Evolutionary conservation across 2,113 vertebrate genomes (phyloP), one percentile per base, ranked within the genome.

Genomic region (Mystacornis crossleyi): DNA sequence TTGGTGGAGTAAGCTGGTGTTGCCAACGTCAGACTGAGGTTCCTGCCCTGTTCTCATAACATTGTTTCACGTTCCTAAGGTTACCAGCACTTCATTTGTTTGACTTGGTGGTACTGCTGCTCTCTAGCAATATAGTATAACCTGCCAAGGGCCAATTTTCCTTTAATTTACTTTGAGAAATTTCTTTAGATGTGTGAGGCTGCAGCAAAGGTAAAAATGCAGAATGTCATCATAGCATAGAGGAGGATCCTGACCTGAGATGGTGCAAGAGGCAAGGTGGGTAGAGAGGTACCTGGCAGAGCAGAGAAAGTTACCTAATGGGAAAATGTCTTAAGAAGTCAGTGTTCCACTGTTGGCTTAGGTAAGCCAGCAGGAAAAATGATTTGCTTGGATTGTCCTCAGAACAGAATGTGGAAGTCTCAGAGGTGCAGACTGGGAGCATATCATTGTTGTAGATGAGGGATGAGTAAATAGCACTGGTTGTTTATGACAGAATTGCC

Each of bases 61-160:
- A 14, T 5, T 3, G 0, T 66, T 86, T 73, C n/a, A 7, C 28
- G 33, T 55, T 58, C 42, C 61, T 60, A 55, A 43, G 53, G 31
- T 60, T 67, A 29, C 33, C 34, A 78, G 31, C 23, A 6, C 33
- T 61, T 70, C 11, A 42, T 70, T 78, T 86, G 21, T 87, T 80
- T 70, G 65, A 36, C 18, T 83, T 67, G 38, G 14, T 94, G 65
- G 21, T 45, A n/a, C 65, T 82, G 33, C 42, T 48, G 16, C 51
- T 87, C 21, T 64, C 36, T 40, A 64, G 34, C 13, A 55, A 17
- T 66, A 25, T 18, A 47, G 16, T 62, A 24, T 36, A 55, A 45
- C 0, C 0, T 54, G 61, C 13, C 69, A 42, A 65, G 19, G 38
- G 13, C 12, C 10, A 23, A 23, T 57, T 88, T 36, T 50, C 29